Base-by-base conservation (phyloP, 2,888 invertebrate genomes). In the Argynnis bischoffii region DNA sequence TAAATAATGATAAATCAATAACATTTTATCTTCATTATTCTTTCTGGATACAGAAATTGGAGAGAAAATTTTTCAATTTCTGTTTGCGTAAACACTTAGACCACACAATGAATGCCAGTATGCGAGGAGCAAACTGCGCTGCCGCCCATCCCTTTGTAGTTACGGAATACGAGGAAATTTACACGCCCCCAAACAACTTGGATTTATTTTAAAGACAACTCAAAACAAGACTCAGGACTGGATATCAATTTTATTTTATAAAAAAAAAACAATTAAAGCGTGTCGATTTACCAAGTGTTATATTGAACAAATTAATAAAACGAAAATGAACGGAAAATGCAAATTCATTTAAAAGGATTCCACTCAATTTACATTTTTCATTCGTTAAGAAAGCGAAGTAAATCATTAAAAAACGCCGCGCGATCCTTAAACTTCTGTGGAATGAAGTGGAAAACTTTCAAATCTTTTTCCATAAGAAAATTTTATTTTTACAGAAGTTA, bases 171-270 rank as follows among this genome's bases (percentile, higher is more conserved):
- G 73, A 76, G 72, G 72, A 74, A 75, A 77, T 78, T 75, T 76
- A 75, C 78, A 77, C 75, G 71, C 67, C 67, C 65, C 75, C 77
- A 76, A 41, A 79, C 77, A 78, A 74, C 73, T 72, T 55, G 71
- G 70, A 76, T 72, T 65, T 59, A 55, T 61, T 66, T 35, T 48
- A 60, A 61, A 61, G 55, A 61, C 31, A 21, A 6, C 31, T 55
- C 35, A 26, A 31, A 55, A 55, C 11, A 55, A 41, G 41, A 41
- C 26, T 8, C 18, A 26, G 55, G 5, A 5, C 0, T 21, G 53
- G 41, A 57, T 55, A 14, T 16, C 55, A 18, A 50, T 35, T 61
- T 61, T 14, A 50, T 53, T 61, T 41, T n/a, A 47, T 54, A 6
- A 54, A n/a, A 41, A 13, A 63, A 63, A 6, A 63, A 63, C 54